Conservation (phyloP, 2,888 invertebrate species). For the Archips xylosteana region DNA sequence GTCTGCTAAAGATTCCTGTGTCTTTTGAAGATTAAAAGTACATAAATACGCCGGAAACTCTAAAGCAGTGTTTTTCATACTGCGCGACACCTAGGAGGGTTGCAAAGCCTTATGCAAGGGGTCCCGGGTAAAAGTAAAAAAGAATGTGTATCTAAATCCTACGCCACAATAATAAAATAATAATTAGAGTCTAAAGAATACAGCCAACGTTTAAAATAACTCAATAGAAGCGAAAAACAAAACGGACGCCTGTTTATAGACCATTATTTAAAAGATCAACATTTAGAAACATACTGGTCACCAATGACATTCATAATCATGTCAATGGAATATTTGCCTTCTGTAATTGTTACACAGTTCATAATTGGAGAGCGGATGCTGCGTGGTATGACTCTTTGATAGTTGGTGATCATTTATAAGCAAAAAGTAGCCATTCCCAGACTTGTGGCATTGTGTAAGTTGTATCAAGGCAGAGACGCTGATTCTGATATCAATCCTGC, state of each 20-base stretch:
- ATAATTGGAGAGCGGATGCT: conserved; percentile 16
- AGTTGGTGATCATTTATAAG: conserved; percentile 31
- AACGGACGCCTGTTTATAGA: conserved; percentile 36
- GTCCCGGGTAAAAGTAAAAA: too few species aligned
- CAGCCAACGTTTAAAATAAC: conserved; percentile 3
- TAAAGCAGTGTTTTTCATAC: too few species aligned
- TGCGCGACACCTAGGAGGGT: too few species aligned
- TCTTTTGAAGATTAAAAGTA: too few species aligned
- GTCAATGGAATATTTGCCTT: conserved; percentile 1
- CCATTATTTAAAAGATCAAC: conserved; percentile 31
- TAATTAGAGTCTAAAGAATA: background rate
- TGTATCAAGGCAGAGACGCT: conserved; percentile 50
- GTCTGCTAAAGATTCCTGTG: too few species aligned
- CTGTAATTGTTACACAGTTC: conserved; percentile 19
- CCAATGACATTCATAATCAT: background rate
- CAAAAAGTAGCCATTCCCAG: conserved; percentile 41
- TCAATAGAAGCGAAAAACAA: conserved; percentile 26
- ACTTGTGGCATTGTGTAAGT: conserved; percentile 53
- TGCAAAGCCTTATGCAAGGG: too few species aligned
- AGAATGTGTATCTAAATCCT: too few species aligned
- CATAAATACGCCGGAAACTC: too few species aligned
- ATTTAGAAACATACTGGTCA: conserved; percentile 28
- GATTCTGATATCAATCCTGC: conserved; percentile 49
- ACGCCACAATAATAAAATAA: too few species aligned
- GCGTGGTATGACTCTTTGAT: conserved; percentile 21